phyloP scores from a whole-genome alignment of 2,113 vertebrate genomes.

The Carlito syrichta region DNA sequence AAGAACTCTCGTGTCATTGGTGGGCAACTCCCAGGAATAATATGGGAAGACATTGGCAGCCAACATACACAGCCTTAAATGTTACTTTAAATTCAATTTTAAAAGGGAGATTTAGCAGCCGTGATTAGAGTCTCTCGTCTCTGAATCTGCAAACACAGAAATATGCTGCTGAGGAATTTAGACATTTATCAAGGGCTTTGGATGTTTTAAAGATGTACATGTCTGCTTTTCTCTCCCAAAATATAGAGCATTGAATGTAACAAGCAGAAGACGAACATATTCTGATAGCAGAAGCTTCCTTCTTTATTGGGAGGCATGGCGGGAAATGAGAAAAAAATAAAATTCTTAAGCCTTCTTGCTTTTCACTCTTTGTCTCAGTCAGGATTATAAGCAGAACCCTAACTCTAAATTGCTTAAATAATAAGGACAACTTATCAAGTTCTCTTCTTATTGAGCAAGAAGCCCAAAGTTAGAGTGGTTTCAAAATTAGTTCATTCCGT shows the following conservation, averaged over 20 bases:
- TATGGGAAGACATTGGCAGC: conserved; percentile 47
- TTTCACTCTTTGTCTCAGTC: background rate
- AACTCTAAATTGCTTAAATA: background rate
- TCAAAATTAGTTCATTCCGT: background rate
- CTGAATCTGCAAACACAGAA: conserved; percentile 60
- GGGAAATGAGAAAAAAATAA: background rate
- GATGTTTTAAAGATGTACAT: conserved; percentile 4
- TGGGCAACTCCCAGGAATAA: conserved; percentile 65
- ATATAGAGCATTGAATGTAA: background rate
- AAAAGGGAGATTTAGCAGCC: conserved; percentile 50
- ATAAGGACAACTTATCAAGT: background rate
- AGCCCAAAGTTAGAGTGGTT: background rate
- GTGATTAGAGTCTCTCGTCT: conserved; percentile 61
- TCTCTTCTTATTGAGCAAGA: background rate
- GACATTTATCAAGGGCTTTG: conserved; percentile 47
- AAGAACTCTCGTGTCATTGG: background rate
- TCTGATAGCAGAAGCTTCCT: background rate
- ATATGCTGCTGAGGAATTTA: conserved; percentile 43
- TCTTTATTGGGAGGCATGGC: background rate
- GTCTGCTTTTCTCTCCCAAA: background rate
- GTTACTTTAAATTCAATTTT: conserved; percentile 64
- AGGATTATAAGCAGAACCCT: background rate
- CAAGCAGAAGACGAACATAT: background rate
- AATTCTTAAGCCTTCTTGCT: background rate
- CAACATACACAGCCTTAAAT: conserved; percentile 61